Evolutionary conservation across 2,797 vertebrate species (phyloP), one percentile per base, ranked within the genome.

Genomic region (Champsocephalus gunnari): DNA sequence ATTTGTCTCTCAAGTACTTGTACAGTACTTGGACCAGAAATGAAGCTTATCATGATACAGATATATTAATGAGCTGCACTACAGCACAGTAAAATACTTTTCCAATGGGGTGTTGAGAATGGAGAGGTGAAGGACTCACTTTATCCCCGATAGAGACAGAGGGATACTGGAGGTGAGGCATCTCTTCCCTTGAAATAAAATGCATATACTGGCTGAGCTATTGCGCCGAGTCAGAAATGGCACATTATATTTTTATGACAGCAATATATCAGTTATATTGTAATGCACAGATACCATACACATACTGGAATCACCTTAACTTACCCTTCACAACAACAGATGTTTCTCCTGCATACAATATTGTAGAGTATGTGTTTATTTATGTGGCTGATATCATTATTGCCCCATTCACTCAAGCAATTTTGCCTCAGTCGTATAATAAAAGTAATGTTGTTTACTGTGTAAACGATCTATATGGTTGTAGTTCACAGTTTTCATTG

Each of bases 21-120:
- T 68, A 66, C 21, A 44, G 64, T n/a, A 53, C 80, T 83, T 61
- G 71, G 49, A 75, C 73, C 59, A 68, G 79, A 83, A 84, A 89
- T 84, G 76, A 84, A 78, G 75, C 81, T 73, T 66, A 62, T 66
- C 72, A 3, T 61, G 66, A 66, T 71, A 67, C 73, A 69, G 71
- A 74, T 73, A 51, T 69, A 80, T 81, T 80, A 82, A 86, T 82
- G 71, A 83, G 53, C 75, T 77, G 64, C 21, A 14, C 79, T 81
- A 55, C 12, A 73, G 63, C 38, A 57, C 58, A 21, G 60, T 85
- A 3, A 60, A 80, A 78, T 72, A 56, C 74, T 66, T 66, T 85
- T 79, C 43, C 57, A 81, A 77, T 85, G 72, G 65, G 53, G 63
- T 79, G 82, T 83, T 87, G 77, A 83, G 71, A 83, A 82, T 66